Percentiles rank a stretch among this genome's conserved stretches.
These are phyloP conservation scores for Hofmannophila pseudospretella DNA, from an alignment of 2,888 invertebrate species.

Conservation along the genomic window DNA sequence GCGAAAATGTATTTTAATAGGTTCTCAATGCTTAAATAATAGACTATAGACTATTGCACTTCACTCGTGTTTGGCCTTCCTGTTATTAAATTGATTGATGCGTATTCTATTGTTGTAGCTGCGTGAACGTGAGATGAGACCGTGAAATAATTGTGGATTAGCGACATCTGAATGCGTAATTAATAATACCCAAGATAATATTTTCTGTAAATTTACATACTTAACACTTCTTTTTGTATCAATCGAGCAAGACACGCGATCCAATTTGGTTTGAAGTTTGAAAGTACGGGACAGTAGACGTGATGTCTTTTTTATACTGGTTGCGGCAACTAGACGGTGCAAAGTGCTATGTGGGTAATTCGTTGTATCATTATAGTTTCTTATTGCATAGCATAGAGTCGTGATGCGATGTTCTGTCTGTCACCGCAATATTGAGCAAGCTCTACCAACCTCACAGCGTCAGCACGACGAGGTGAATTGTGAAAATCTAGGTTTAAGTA, in stretches of 20 bases:
- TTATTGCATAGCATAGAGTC: constrained; percentile 36
- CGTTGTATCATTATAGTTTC: constrained; percentile 36
- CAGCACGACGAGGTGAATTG: constrained; percentile 29
- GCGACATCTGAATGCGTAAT: constrained; percentile 1
- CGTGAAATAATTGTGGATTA: constrained; percentile 16
- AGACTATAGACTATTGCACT: too few relatives aligned
- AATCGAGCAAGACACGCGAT: constrained; percentile 11
- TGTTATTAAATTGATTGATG: constrained; percentile 27
- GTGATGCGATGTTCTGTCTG: constrained; percentile 33
- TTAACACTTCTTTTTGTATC: constrained; percentile 1
- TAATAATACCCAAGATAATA: background rate
- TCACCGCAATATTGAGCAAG: constrained; percentile 42
- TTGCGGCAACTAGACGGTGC: constrained; percentile 15
- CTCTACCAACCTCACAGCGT: constrained; percentile 13
- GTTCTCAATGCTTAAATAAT: constrained; percentile 20
- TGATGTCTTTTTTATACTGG: constrained; percentile 21
- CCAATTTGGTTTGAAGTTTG: constrained; percentile 12
- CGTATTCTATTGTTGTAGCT: constrained; percentile 23
- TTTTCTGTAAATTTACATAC: constrained; percentile 4
- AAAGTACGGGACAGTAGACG: constrained; percentile 24
- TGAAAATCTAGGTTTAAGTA: constrained; percentile 20
- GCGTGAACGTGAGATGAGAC: constrained; percentile 24
- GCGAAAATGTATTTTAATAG: constrained; percentile 20
- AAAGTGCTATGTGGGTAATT: constrained; percentile 30
- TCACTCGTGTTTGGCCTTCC: constrained; percentile 27